Conservation (phyloP, 2,888 invertebrate species). For the Helicoverpa assulta region DNA sequence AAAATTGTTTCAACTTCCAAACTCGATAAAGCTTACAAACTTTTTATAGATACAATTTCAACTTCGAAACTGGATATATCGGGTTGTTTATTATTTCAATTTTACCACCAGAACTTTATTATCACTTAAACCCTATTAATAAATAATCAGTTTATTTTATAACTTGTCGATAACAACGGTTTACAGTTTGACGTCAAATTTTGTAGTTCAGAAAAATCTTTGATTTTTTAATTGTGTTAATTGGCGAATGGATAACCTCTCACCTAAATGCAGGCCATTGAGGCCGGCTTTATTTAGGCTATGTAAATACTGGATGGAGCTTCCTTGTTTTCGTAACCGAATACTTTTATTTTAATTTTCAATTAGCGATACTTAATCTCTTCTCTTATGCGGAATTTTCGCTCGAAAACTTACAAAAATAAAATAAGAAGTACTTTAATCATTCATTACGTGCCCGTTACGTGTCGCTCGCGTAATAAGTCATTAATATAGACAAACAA, state of each 20-base stretch:
- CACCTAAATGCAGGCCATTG: constrained; percentile 68
- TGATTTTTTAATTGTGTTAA: constrained; percentile 74
- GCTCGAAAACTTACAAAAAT: neutral
- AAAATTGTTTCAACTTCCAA: neutral
- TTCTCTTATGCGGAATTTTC: constrained; percentile 7
- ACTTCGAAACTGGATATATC: constrained; percentile 1
- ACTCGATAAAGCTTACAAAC: neutral
- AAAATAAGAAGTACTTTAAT: neutral
- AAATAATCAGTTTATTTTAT: constrained; percentile 5
- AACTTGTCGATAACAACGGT: constrained; percentile 23
- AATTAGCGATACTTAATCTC: constrained; percentile 10
- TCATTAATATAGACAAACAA: neutral
- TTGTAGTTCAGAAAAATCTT: constrained; percentile 58
- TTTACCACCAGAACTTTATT: neutral
- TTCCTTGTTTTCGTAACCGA: constrained; percentile 69
- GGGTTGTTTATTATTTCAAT: neutral
- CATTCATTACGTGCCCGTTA: neutral
- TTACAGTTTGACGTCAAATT: constrained; percentile 68
- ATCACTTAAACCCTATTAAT: constrained; percentile 6
- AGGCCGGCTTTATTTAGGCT: constrained; percentile 74
- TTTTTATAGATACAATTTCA: neutral
- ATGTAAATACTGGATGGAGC: constrained; percentile 69
- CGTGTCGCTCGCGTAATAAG: neutral
- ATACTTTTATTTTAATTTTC: constrained; percentile 30
- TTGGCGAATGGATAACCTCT: constrained; percentile 80